These are phyloP conservation scores for Ailurus styani DNA, from an alignment of 2,113 vertebrate genomes.

Conservation along the genomic window DNA sequence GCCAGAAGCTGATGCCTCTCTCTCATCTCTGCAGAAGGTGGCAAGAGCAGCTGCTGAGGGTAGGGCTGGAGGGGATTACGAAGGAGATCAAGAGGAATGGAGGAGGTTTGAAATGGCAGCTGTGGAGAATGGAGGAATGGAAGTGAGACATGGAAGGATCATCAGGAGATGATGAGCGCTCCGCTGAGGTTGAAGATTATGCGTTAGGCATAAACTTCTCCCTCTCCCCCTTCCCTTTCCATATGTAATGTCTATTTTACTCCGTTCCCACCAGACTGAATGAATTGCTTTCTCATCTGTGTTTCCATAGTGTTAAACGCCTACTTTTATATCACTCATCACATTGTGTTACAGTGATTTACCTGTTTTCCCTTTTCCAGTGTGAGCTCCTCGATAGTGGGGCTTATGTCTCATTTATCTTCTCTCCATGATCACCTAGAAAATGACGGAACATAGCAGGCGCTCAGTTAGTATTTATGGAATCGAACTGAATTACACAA, in stretches of 20 bases:
- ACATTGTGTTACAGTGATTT: neutral
- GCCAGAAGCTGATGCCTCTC: neutral
- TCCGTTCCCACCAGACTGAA: neutral
- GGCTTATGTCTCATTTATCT: neutral
- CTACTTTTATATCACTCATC: neutral
- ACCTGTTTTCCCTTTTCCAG: neutral
- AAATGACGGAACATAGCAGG: slow-evolving; percentile 1
- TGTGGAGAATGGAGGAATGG: neutral
- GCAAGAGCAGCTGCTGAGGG: neutral
- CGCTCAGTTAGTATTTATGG: slow-evolving; percentile 21
- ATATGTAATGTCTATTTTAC: neutral
- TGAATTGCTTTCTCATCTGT: neutral
- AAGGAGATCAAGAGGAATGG: neutral
- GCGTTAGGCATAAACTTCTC: neutral
- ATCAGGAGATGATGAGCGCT: neutral
- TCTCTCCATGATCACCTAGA: slow-evolving; percentile 1
- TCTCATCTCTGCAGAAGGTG: neutral
- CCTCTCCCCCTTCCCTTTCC: neutral
- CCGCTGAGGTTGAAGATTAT: neutral
- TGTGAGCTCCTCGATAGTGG: neutral
- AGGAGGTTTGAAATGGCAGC: neutral
- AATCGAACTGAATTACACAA: slow-evolving; percentile 32
- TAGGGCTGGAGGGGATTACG: neutral
- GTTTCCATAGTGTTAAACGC: neutral
- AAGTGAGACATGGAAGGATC: neutral